These are phyloP conservation scores for Campoletis sonorensis DNA, from an alignment of 1,140 invertebrate genomes.

Conservation along the genomic window DNA sequence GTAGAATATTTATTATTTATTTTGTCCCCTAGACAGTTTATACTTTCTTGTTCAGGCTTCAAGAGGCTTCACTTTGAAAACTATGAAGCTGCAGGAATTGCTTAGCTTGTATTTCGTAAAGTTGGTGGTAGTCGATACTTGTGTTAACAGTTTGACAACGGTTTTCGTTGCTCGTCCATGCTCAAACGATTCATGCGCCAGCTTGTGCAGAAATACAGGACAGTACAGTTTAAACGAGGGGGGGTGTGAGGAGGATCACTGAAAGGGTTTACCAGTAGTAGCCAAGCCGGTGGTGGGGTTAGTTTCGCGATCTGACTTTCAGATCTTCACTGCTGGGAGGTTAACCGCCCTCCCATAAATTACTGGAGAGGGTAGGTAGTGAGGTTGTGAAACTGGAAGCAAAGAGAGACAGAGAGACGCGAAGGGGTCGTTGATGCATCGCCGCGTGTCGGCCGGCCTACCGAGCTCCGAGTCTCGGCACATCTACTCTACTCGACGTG, in stretches of 20 bases:
- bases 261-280: neutral
- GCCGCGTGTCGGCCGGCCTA: constrained; percentile 63
- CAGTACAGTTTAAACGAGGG: neutral
- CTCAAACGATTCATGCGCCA: neutral
- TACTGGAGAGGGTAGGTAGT: constrained; percentile 54
- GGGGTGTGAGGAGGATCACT: neutral
- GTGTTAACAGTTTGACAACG: neutral
- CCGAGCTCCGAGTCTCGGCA: constrained; percentile 52
- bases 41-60: too few relatives aligned
- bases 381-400: neutral
- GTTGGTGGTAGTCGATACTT: neutral
- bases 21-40: too few relatives aligned
- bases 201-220: constrained; percentile 10
- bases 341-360: constrained; percentile 72
- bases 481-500: constrained; percentile 39
- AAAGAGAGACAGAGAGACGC: neutral
- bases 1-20: too few relatives aligned
- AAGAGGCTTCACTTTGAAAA: too few relatives aligned
- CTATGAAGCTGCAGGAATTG: too few relatives aligned
- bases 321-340: constrained; percentile 65
- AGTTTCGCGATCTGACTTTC: constrained; percentile 67
- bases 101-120: neutral
- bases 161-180: neutral
- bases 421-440: constrained; percentile 67
- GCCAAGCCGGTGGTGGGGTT: constrained; percentile 37